These are phyloP conservation scores for Stegophylla sp. DNA, from an alignment of 2,888 invertebrate species.

Conservation along the genomic window DNA sequence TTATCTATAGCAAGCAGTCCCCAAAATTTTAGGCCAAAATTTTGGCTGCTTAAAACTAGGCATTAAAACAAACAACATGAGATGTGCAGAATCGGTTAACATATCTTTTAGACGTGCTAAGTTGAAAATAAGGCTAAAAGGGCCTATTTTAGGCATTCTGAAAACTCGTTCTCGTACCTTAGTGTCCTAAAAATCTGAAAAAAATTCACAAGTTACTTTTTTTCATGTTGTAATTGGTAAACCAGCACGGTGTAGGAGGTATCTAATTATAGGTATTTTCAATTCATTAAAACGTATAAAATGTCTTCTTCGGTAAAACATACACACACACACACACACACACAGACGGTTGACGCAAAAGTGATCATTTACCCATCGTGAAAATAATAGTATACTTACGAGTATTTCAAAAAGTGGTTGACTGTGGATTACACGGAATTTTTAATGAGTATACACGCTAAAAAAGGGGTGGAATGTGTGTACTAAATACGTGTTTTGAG, in stretches of 20 bases:
- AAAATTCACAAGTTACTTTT: neutral
- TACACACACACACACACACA: slow-evolving; percentile 13
- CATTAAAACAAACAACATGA: too few relatives aligned
- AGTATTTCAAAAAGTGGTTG: slow-evolving; percentile 30
- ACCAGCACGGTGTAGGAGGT: too few relatives aligned
- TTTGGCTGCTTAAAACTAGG: too few relatives aligned
- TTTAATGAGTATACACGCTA: slow-evolving; percentile 37
- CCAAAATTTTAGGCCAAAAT: too few relatives aligned
- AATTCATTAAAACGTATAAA: neutral
- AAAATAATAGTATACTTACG: neutral
- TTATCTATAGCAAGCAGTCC: too few relatives aligned
- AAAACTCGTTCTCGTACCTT: neutral
- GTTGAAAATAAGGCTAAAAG: too few relatives aligned
- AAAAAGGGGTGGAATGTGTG: neutral
- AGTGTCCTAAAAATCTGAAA: too few relatives aligned
- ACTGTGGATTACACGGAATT: slow-evolving; percentile 15
- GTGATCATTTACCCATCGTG: neutral
- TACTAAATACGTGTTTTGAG: slow-evolving; percentile 7
- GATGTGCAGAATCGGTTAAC: too few relatives aligned
- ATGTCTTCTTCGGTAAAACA: neutral
- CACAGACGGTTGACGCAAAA: neutral
- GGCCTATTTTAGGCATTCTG: too few relatives aligned
- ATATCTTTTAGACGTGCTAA: too few relatives aligned
- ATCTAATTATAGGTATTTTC: neutral
- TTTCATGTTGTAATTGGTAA: neutral